A percentile compares a stretch with the other conserved stretches of the same genome.
Conservation (phyloP, 2,113 vertebrate genomes). For the Zosterops japonicus region DNA sequence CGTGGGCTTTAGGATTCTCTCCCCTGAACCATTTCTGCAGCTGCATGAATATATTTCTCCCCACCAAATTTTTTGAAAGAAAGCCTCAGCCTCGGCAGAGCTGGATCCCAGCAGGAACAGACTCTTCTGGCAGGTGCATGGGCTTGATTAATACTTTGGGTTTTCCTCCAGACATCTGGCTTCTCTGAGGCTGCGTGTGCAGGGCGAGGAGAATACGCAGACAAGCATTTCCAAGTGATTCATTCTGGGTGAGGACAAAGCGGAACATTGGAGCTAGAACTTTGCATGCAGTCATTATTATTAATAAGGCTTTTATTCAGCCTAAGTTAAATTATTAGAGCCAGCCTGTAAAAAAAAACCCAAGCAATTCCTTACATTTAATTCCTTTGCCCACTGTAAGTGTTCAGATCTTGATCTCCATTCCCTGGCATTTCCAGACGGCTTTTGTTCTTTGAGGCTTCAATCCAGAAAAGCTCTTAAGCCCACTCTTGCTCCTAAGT, state of each 20-base stretch:
- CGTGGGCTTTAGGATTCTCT: background rate
- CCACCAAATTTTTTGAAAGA: background rate
- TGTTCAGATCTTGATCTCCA: background rate
- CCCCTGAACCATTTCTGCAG: background rate
- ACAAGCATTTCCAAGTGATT: slow-evolving; percentile 12
- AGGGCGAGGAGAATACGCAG: background rate
- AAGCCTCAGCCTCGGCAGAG: background rate
- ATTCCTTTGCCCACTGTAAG: background rate
- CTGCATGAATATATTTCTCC: background rate
- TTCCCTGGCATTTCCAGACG: background rate
- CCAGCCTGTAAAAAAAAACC: background rate
- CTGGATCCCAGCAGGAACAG: background rate
- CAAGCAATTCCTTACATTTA: background rate
- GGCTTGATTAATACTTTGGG: background rate
- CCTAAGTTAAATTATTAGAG: background rate
- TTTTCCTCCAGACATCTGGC: slow-evolving; percentile 55
- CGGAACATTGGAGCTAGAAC: background rate
- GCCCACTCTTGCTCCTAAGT: background rate
- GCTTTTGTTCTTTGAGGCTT: background rate
- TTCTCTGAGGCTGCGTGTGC: background rate
- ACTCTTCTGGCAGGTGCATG: background rate
- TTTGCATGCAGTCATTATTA: background rate
- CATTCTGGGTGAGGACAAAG: background rate
- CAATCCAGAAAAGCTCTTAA: slow-evolving; percentile 30
- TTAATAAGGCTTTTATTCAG: slow-evolving; percentile 28